Evolutionary conservation across 2,113 vertebrate species (phyloP).

Genomic region (Albula goreensis): DNA sequence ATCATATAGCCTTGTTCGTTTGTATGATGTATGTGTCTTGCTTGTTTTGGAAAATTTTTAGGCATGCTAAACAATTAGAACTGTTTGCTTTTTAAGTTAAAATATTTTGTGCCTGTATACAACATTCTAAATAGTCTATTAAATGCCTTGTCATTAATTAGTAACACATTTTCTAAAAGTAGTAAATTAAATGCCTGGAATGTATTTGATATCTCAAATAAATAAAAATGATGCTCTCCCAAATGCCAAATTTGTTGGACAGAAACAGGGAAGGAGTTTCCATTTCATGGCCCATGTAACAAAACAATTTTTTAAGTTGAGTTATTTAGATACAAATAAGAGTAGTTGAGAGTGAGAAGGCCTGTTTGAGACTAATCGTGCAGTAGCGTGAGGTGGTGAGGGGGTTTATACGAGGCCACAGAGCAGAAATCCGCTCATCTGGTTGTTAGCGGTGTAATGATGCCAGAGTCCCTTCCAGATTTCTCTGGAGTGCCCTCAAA

Average conservation of each 20-base stretch:
- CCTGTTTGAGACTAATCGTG: background rate
- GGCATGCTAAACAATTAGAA: background rate
- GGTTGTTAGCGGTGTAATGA: constrained; percentile 17
- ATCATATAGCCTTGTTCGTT: no score
- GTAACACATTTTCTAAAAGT: background rate
- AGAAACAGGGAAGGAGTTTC: background rate
- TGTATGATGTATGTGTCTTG: no score
- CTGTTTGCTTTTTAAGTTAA: background rate
- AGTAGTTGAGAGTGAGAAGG: background rate
- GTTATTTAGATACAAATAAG: background rate
- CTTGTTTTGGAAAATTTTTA: background rate
- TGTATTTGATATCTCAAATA: background rate
- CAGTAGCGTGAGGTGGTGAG: background rate
- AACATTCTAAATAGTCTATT: no score
- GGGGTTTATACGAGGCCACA: background rate
- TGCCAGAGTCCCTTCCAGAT: constrained; percentile 9
- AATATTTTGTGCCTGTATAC: background rate
- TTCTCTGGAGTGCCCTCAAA: constrained; percentile 21
- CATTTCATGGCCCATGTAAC: background rate
- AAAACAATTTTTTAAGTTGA: background rate
- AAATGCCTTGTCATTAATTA: background rate
- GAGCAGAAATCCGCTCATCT: background rate
- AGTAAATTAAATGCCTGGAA: background rate
- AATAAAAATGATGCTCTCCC: no score
- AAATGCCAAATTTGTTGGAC: no score